Base-by-base conservation (phyloP, 2,888 invertebrate species). In the Ellobium chinense region DNA sequence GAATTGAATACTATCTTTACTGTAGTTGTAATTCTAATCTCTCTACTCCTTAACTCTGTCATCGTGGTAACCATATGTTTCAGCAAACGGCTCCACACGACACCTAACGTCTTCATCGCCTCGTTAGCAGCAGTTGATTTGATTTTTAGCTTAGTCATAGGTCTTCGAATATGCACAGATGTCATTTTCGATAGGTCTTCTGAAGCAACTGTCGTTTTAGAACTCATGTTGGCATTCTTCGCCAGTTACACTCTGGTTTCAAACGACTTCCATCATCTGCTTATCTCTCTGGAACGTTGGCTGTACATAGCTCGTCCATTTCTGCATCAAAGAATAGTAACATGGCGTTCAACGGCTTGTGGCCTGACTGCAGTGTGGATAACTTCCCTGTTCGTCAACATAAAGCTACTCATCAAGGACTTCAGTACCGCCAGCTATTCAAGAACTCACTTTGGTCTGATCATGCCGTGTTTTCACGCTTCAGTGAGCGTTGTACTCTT, bases 221-320 rank as follows among this genome's bases (percentile, higher is more conserved):
- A 54, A 3, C 54, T 39, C 21, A 21, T 54, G 1, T 21, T 3
- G 1, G 0, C 31, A 46, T 69, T 14, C 18, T 12, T 46, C 3
- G 7, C n/a, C 9, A 46, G 46, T 18, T 46, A 54, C 4, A n/a
- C 69, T 3, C 18, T 46, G 2, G 54, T 31, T 1, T 69, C 29
- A 9, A 69, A 24, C 18, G 29, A 54, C 18, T 29, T 21, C 31
- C 31, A 29, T 14, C 46, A 69, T 14, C 54, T 69, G 1, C 1
- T 69, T 21, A 69, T 46, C 21, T 46, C 69, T 0, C 4, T 7
- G 21, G 69, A 69, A 31, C 1, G 69, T 1, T 69, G 69, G 69
- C 46, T 69, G 27, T 69, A 69, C 29, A 69, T 69, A 46, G 69
- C 69, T 46, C 46, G 31, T 1, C 69, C 69, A 69, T 69, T 37